Evolutionary conservation across 2,113 vertebrate genomes (phyloP), one percentile per base, ranked within the genome.

Genomic region (Myocastor coypus): DNA sequence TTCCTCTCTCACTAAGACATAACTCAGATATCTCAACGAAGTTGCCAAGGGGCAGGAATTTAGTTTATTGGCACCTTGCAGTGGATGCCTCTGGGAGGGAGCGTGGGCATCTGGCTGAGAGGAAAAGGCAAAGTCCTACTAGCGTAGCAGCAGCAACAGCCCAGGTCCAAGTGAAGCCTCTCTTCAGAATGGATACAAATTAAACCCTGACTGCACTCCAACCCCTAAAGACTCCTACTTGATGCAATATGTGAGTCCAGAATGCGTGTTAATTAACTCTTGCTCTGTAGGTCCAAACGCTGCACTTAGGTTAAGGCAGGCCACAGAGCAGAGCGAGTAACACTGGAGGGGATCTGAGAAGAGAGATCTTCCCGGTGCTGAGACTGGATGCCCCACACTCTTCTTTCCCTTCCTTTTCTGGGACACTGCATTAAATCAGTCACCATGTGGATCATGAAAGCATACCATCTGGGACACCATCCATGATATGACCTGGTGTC

Each of bases 21-120:
- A 96, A 94, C 69, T 80, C 28, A 55, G 13, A 30, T 34, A 93
- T 68, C 4, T n/a, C 68, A 64, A 52, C 66, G 46, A 63, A 88
- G 26, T 82, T 22, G 11, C 78, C 63, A 77, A 82, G 32, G 46
- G 24, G 24, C 26, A 91, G 52, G 63, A 92, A 2, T 75, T 42
- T 46, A 77, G 7, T 22, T 37, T 50, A 40, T 17, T 34, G 83
- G 42, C 61, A 64, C 66, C 28, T 73, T 66, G 46, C 40, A 59
- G n/a, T 28, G n/a, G 22, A 14, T 32, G 20, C 34, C 32, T 32
- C 7, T 28, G 40, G 8, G 26, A 50, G 32, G 68, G 22, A 42
- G 81, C 13, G 32, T 80, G 63, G 5, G 26, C 40, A n/a, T 85
- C 57, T 14, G 2, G 2, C 37, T 4, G 75, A 88, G 32, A 52